Base-by-base conservation (phyloP, 2,888 invertebrate genomes). In the Pedicia rivosa region DNA sequence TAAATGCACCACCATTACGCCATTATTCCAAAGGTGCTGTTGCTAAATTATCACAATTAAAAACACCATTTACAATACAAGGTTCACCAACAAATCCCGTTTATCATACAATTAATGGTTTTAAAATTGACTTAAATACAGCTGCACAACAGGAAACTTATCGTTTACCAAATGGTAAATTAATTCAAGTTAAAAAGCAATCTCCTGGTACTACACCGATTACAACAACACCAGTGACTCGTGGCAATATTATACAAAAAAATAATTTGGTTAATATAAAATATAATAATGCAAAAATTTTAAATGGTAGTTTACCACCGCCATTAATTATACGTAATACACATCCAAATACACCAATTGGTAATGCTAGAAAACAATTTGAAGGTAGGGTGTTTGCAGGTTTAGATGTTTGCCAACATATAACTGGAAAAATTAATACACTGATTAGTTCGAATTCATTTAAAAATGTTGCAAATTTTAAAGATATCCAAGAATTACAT, bases 151-250 rank as follows among this genome's bases (percentile, higher is more conserved):
- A 60, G 36, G 61, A 60, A 31, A 59, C 59, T 3, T 59, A 56
- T 41, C 54, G 62, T 8, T 44, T 62, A 24, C 62, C 62, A 2
- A 62, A 62, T 37, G 62, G 62, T 3, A 59, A 62, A 17, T 43
- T 62, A 3, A 62, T 62, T 39, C 62, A 62, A 44, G 62, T 62
- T 1, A 62, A 61, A 40, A 52, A 58, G 2, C 60, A 60, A 39
- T 42, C 40, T 13, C 35, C 42, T 9, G 20, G 34, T 17, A 26
- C 37, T 9, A 39, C 15, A 13, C 31, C 12, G 10, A 3, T 28
- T 2, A 30, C 43, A 8, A 38, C 44, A 13, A 41, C 31, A 19
- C 26, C 20, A 20, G 5, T 31, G 14, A 17, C 20, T 12, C 12
- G 17, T n/a, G n/a, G n/a, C n/a, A n/a, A n/a, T n/a, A n/a, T n/a